Base-by-base conservation (phyloP, 2,113 vertebrate species). In the Phaethon lepturus region DNA sequence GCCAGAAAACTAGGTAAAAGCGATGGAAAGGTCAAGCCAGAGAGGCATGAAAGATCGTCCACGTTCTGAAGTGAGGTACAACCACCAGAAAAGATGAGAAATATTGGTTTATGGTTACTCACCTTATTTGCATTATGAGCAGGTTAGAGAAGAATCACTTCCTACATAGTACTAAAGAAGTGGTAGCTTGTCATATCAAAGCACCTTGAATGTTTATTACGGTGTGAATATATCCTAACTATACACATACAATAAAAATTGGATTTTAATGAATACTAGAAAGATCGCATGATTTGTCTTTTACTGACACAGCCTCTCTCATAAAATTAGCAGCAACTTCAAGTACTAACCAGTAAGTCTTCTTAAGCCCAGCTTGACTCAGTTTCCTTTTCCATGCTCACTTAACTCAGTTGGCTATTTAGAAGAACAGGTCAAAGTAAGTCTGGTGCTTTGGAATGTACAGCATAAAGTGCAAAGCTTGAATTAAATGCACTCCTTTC, bases 401-500 rank as follows among this genome's bases (percentile, higher is more conserved):
- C 23, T 81, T 38, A 88, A 86, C 5, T 71, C 63, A 63, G 25
- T 1, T n/a, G 11, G 75, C 35, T 49, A 91, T 64, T 93, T 85
- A 68, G 47, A 81, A 89, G 50, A 78, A 2, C 59, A 85, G 60
- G 29, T 40, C 29, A 12, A 78, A 71, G 66, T 68, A 66, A 75
- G 9, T 20, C 35, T 42, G 26, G 25, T 63, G 63, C 79, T 88
- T 84, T 80, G 60, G 92, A 95, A 86, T 28, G 47, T 7, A 29
- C 7, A 71, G 33, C 31, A 59, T 47, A 14, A 82, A 82, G 58
- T 62, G 38, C 28, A 90, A 86, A 73, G 63, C 31, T 77, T 84
- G 52, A 95, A 96, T 78, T 91, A 87, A 80, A 89, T 47, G 47
- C 29, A 85, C 10, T 69, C 22, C 26, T 77, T 88, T 96, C 76